Base-by-base conservation (phyloP, 2,113 vertebrate genomes). In the Patagioenas fasciata region DNA sequence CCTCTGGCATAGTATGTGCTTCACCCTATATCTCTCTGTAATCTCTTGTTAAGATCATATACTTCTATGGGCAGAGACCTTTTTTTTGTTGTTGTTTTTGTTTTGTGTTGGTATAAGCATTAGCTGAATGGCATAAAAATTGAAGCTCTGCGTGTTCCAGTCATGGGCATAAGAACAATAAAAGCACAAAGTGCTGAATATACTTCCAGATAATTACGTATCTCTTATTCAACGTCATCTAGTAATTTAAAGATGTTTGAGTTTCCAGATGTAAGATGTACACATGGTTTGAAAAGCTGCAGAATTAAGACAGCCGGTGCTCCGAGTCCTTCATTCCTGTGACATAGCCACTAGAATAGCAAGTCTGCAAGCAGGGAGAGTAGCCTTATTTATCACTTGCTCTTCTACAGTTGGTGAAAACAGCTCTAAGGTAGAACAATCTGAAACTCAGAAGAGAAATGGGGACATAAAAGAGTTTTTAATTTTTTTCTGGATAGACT, bases 231-330 rank as follows among this genome's bases (percentile, higher is more conserved):
- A 0, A 42, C 88, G 60, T 32, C 69, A 86, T 74, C 48, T 34
- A 64, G 51, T 90, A 71, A 90, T 86, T 77, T 96, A 87, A 92
- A 70, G 54, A 73, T 64, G 36, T 81, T 78, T 82, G 91, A 71
- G 60, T 83, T 92, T 96, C 72, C 88, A 93, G 61, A 89, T 92
- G 95, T 96, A 77, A 95, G 69, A 83, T 25, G 18, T 60, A 89
- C 50, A 65, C 7, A 5, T 32, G 28, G 64, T 72, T 95, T 89
- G 32, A 92, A 93, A 96, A 95, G 40, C 97, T 8, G 23, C 85
- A 80, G 65, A 64, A 71, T 95, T 97, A 82, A 96, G 95, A 88
- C 70, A 84, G 36, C 21, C 7, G 0, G 54, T 85, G 60, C 40
- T 88, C 40, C 14, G 14, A 88, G 85, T 81, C 51, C 70, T 95